Evolutionary conservation across 1,140 invertebrate species (phyloP).

Genomic region (Doryteuthis pealeii): DNA sequence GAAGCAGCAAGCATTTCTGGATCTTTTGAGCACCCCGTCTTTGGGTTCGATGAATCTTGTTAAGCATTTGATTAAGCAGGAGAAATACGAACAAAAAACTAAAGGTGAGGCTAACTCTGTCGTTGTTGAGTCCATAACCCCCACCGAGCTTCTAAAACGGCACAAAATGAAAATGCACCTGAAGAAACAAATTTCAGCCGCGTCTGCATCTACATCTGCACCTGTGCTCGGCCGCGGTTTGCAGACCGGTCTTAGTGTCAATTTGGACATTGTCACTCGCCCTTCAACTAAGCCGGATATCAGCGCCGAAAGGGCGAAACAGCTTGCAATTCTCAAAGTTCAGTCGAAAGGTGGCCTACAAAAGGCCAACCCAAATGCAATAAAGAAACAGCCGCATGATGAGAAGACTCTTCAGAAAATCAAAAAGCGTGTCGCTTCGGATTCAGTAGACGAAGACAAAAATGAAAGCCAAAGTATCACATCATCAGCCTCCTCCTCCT

Average conservation of each 20-base stretch:
- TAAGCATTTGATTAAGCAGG: slow-evolving; percentile 52
- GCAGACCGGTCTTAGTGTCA: slow-evolving; percentile 37
- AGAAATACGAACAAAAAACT: slow-evolving; percentile 26
- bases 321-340: slow-evolving; percentile 43
- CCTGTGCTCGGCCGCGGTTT: slow-evolving; percentile 49
- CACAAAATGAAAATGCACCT: slow-evolving; percentile 32
- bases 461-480: too few relatives aligned
- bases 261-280: slow-evolving; percentile 26
- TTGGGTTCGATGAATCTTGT: slow-evolving; percentile 58
- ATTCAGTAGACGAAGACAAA: not conserved
- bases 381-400: slow-evolving; percentile 34
- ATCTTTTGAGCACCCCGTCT: slow-evolving; percentile 42
- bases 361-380: slow-evolving; percentile 52
- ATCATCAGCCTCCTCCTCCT: too few relatives aligned
- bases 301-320: not conserved
- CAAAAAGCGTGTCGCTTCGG: slow-evolving; percentile 36
- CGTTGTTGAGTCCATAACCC: slow-evolving; percentile 31
- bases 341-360: slow-evolving; percentile 46
- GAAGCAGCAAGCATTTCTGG: slow-evolving; percentile 11
- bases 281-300: not conserved
- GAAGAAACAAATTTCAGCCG: not conserved
- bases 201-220: slow-evolving; percentile 22
- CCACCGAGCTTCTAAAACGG: slow-evolving; percentile 45
- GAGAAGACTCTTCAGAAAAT: slow-evolving; percentile 39
- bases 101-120: not conserved